A percentile compares a stretch with the other conserved stretches of the same genome.
Evolutionary conservation across 1,140 invertebrate genomes (phyloP).

Genomic region (Teleopsis dalmanni): DNA sequence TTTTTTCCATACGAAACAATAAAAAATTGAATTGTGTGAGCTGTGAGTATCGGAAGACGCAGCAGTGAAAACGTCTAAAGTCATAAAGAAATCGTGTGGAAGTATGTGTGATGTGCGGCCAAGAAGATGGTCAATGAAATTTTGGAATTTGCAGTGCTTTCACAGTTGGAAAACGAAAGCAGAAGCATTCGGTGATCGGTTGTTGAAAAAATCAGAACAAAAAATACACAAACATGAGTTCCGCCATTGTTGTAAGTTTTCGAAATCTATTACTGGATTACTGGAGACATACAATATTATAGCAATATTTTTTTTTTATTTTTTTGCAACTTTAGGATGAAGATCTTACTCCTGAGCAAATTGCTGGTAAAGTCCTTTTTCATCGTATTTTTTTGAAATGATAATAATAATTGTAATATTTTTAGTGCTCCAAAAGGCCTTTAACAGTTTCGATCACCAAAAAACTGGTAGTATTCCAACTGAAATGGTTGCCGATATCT

Average conservation of each 20-base stretch:
- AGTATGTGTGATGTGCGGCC: too few species aligned
- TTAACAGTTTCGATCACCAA: conserved; percentile 93
- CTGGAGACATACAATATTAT: background rate
- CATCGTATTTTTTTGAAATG: background rate
- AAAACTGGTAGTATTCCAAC: conserved; percentile 88
- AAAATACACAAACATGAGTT: conserved; percentile 1
- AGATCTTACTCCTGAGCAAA: conserved; percentile 57
- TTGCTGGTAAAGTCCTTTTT: conserved; percentile 37
- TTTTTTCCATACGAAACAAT: too few species aligned
- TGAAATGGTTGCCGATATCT: conserved; percentile 89
- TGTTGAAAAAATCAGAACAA: background rate
- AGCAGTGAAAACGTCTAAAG: too few species aligned
- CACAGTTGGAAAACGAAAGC: background rate
- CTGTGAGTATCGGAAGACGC: too few species aligned
- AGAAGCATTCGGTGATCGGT: background rate
- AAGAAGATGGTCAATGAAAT: too few species aligned
- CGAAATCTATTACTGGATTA: background rate
- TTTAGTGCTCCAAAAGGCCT: conserved; percentile 79
- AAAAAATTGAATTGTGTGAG: too few species aligned
- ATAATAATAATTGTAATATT: background rate
- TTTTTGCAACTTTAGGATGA: conserved; percentile 47
- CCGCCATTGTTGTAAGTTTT: background rate
- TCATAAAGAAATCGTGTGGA: too few species aligned
- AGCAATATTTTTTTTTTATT: background rate
- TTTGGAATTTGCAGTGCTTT: background rate